These are phyloP conservation scores for Anabacerthia variegaticeps DNA, from an alignment of 2,797 vertebrate genomes.

Conservation along the genomic window DNA sequence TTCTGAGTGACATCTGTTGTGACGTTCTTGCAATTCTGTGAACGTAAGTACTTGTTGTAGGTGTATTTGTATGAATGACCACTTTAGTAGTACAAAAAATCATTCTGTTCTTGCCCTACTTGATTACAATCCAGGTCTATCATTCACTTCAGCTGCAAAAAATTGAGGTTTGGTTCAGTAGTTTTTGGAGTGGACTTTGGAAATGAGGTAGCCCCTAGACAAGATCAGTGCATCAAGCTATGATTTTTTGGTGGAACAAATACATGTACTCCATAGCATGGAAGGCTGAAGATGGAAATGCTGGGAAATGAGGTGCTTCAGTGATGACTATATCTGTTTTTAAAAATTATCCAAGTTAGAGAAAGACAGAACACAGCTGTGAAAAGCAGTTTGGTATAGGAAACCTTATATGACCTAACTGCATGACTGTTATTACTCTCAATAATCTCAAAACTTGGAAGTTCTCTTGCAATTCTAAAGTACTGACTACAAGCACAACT, in stretches of 20 bases:
- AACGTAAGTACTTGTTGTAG: neutral
- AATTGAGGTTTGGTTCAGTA: fast-evolving
- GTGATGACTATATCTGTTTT: neutral
- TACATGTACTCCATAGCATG: neutral
- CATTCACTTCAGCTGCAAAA: neutral
- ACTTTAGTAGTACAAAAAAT: neutral
- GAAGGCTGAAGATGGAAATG: neutral
- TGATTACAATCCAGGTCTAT: neutral
- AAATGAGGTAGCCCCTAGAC: neutral
- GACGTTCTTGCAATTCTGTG: neutral
- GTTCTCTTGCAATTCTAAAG: neutral
- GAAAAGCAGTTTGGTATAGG: neutral
- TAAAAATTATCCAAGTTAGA: neutral
- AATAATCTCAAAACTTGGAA: neutral
- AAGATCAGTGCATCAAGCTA: neutral
- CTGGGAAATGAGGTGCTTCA: neutral
- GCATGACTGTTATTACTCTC: neutral
- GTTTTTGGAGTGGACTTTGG: neutral
- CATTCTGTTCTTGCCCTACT: neutral
- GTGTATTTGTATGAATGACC: neutral
- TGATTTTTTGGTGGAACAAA: neutral
- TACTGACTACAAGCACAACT: neutral
- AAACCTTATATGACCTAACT: neutral
- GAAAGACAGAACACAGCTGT: neutral
- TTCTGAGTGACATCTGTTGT: neutral